Evolutionary conservation across 2,797 vertebrate genomes (phyloP).

Genomic region (Sebastes aleutianus): DNA sequence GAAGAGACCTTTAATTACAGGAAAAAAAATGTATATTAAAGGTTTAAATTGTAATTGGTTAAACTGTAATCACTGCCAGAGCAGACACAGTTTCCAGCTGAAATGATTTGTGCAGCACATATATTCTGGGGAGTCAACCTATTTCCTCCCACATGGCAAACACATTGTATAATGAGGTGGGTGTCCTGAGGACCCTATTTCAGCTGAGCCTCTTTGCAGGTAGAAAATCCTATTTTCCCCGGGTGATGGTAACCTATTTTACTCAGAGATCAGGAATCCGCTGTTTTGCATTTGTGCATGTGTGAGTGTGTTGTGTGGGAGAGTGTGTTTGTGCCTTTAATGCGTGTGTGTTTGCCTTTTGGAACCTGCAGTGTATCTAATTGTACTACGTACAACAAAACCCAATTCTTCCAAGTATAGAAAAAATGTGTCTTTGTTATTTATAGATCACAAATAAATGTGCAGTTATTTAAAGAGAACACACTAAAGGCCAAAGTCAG

Average conservation of each 20-base stretch:
- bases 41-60: slow-evolving; percentile 6
- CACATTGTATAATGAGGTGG: slow-evolving; percentile 59
- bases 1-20: slow-evolving; percentile 12
- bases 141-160: slow-evolving; percentile 55
- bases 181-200: slow-evolving; percentile 57
- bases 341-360: slow-evolving; percentile 28
- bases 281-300: slow-evolving; percentile 49
- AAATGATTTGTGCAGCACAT: slow-evolving; percentile 27
- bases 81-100: slow-evolving; percentile 8
- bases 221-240: slow-evolving; percentile 65
- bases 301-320: slow-evolving; percentile 39
- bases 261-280: slow-evolving; percentile 45
- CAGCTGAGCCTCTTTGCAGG: slow-evolving; percentile 57
- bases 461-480: slow-evolving; percentile 7
- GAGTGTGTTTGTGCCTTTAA: slow-evolving; percentile 24
- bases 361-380: slow-evolving; percentile 31
- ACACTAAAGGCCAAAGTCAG: slow-evolving; percentile 1
- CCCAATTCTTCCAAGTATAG: background rate
- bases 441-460: slow-evolving; percentile 25
- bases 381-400: slow-evolving; percentile 26
- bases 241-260: slow-evolving; percentile 67
- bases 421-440: slow-evolving; percentile 14
- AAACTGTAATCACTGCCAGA: background rate
- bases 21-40: background rate
- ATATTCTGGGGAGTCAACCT: slow-evolving; percentile 32